Evolutionary conservation across 2,797 vertebrate species (phyloP).

Genomic region (Psittacula echo): DNA sequence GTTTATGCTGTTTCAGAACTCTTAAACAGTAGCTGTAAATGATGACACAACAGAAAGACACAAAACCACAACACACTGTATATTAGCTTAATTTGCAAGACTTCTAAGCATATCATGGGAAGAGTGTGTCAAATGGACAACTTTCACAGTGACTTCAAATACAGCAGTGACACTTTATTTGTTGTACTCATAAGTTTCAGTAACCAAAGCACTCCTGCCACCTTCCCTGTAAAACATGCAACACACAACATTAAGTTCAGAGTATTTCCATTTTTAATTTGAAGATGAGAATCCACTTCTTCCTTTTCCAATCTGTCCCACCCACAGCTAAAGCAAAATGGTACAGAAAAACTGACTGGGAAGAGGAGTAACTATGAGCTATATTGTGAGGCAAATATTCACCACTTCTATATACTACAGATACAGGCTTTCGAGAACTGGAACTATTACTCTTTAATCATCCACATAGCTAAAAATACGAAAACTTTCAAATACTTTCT

Average conservation of each 20-base stretch:
- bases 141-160: neutral
- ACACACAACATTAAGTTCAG: neutral
- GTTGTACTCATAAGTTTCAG: neutral
- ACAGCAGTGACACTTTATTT: neutral
- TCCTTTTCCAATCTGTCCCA: neutral
- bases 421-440: neutral
- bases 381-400: neutral
- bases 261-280: neutral
- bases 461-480: neutral
- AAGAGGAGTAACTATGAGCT: neutral
- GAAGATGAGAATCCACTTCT: neutral
- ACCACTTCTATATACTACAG: neutral
- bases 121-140: neutral
- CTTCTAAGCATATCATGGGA: neutral
- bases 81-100: neutral
- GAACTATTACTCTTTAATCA: neutral
- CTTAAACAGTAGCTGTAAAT: neutral
- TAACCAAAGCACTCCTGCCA: neutral
- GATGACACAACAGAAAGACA: neutral
- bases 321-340: neutral
- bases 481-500: neutral
- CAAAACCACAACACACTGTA: neutral
- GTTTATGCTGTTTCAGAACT: neutral
- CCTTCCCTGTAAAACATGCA: neutral
- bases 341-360: neutral